Conservation (phyloP, 2,113 vertebrate genomes). For the Ceyx melanurus region DNA sequence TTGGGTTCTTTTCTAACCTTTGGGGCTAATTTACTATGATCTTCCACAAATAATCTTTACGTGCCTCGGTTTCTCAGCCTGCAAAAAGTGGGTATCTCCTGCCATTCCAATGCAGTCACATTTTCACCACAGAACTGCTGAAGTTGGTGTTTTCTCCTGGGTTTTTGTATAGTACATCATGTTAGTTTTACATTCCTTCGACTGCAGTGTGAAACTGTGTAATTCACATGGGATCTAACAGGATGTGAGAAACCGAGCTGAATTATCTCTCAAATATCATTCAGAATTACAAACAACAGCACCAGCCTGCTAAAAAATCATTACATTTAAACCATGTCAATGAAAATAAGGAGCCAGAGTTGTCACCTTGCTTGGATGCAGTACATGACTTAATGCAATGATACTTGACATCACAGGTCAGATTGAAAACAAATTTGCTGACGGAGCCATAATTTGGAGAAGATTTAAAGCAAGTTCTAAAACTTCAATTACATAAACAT, state of each 20-base stretch:
- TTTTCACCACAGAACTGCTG: not conserved
- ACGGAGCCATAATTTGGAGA: constrained; percentile 27
- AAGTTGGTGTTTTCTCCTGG: not conserved
- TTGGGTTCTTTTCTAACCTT: not conserved
- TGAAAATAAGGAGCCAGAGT: constrained; percentile 30
- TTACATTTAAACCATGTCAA: constrained; percentile 25
- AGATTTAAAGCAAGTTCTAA: constrained; percentile 10
- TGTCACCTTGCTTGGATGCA: constrained; percentile 27
- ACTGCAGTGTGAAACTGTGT: not conserved
- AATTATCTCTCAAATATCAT: constrained; percentile 43
- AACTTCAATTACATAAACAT: not conserved
- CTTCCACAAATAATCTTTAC: not conserved
- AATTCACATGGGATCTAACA: not conserved
- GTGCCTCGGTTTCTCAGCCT: not conserved
- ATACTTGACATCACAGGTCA: constrained; percentile 27
- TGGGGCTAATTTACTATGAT: not conserved
- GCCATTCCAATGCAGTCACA: not conserved
- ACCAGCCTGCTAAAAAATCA: constrained; percentile 18
- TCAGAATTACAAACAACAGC: constrained; percentile 10
- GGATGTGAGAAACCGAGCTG: not conserved
- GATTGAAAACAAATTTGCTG: constrained; percentile 40
- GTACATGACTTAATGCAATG: not conserved
- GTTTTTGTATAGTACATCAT: not conserved
- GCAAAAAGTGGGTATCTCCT: not conserved
- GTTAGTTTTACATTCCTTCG: not conserved